Base-by-base conservation (phyloP, 2,888 invertebrate genomes). In the Ypsolopha sequella region DNA sequence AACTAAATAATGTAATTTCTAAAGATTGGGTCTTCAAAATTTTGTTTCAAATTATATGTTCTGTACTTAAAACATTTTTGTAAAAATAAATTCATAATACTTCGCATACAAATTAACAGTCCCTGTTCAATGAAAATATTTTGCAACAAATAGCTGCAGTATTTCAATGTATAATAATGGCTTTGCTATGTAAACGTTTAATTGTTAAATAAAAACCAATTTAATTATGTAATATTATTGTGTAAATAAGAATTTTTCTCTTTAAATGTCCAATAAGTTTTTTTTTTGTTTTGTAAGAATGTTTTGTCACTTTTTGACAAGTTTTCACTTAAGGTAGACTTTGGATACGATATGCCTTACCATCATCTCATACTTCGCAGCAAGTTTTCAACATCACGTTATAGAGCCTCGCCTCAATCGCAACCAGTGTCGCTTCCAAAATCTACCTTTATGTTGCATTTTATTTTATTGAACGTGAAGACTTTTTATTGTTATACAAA, bases 381-480 rank as follows among this genome's bases (percentile, higher is more conserved):
- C 24, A 24, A 24, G 24, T 3, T 3, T 3, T 3, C 24, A 24
- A 3, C 24, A 24, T 2, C 2, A 24, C 24, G 4, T 24, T 24
- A 24, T 24, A 24, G 24, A 24, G 24, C 24, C 4, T 24, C 24
- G 24, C 24, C 24, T 2, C 24, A 24, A 24, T 24, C 4, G 24
- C 24, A 24, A 24, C 2, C 24, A 24, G 24, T 24, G 24, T 24
- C 24, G 24, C 2, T 3, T 24, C 24, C 24, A 24, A 24, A 24
- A 24, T 24, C 24, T 24, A 24, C 24, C 24, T 24, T 24, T 24
- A 64, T 70, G 70, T 77, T 80, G 78, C 80, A 80, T 79, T 82
- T 82, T 84, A 79, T 81, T 84, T 76, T 76, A 70, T 77, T 80
- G 77, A 76, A 81, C 75, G 72, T 70, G 48, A 63, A 73, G 68